These are phyloP conservation scores for Acronicta aceris DNA, from an alignment of 2,888 invertebrate genomes.

Conservation along the genomic window DNA sequence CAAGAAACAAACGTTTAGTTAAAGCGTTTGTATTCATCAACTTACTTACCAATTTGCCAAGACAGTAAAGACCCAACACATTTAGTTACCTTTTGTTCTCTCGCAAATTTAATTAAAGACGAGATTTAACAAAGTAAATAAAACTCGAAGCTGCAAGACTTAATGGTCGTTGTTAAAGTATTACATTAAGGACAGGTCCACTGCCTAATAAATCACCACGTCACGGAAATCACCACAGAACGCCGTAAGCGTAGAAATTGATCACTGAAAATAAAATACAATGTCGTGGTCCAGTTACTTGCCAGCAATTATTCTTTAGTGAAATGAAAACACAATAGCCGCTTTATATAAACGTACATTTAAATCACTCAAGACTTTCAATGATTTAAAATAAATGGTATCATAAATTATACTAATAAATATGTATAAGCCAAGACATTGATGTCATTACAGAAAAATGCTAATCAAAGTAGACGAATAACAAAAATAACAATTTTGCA, in stretches of 20 bases:
- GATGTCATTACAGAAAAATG: conserved; percentile 80
- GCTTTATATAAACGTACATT: conserved; percentile 75
- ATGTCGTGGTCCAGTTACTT: conserved; percentile 72
- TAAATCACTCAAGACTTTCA: conserved; percentile 76
- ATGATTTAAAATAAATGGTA: conserved; percentile 76
- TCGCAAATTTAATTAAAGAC: conserved; percentile 36
- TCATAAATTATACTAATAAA: conserved; percentile 84
- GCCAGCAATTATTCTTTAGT: conserved; percentile 72
- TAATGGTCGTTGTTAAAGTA: conserved; percentile 50
- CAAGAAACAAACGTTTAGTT: conserved; percentile 2
- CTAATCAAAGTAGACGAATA: conserved; percentile 69
- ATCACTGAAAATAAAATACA: conserved; percentile 73
- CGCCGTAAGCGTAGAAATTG: conserved; percentile 72
- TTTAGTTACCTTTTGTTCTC: conserved; percentile 46
- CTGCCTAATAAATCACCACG: conserved; percentile 63
- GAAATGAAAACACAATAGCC: conserved; percentile 78
- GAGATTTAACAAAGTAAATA: conserved; percentile 46
- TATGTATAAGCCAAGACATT: conserved; percentile 78
- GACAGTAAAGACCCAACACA: conserved; percentile 22
- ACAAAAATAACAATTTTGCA: conserved; percentile 70
- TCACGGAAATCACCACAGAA: conserved; percentile 67
- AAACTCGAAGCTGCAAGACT: conserved; percentile 36
- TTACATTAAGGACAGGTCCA: conserved; percentile 53
- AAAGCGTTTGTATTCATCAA: conserved; percentile 6
- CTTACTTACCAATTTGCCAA: conserved; percentile 9